phyloP scores from a whole-genome alignment of 2,797 vertebrate genomes.

The Acrossocheilus wenchowensis region DNA sequence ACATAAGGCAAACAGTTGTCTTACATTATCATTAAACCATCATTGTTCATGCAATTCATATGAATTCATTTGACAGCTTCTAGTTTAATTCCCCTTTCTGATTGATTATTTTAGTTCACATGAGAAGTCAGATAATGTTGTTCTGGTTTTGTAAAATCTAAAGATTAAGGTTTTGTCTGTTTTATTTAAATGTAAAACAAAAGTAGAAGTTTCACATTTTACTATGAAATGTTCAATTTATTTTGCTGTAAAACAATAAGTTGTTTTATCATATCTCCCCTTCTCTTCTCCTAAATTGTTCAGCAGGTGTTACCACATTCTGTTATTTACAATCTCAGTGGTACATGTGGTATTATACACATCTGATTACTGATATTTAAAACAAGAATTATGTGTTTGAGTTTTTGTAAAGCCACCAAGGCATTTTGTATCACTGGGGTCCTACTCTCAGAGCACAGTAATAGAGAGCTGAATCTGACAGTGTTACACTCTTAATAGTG shows the following conservation, averaged over 20 bases:
- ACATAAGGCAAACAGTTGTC: not conserved
- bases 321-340: not conserved
- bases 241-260: not conserved
- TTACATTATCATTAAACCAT: not conserved
- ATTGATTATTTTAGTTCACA: not conserved
- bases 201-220: not conserved
- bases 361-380: not conserved
- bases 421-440: constrained; percentile 41
- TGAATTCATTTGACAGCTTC: not conserved
- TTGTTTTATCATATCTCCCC: no score
- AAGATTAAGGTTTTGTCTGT: not conserved
- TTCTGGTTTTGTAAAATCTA: not conserved
- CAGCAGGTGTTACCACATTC: constrained; percentile 12
- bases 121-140: not conserved
- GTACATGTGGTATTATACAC: not conserved
- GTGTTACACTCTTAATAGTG: not conserved
- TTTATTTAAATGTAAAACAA: not conserved
- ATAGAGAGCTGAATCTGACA: not conserved
- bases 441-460: not conserved
- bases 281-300: not conserved
- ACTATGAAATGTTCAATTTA: not conserved
- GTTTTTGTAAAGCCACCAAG: constrained; percentile 45
- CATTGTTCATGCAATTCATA: not conserved
- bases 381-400: not conserved
- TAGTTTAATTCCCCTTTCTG: not conserved